These are phyloP conservation scores for Calameuta pallipes DNA, from an alignment of 2,888 invertebrate species.

Conservation along the genomic window DNA sequence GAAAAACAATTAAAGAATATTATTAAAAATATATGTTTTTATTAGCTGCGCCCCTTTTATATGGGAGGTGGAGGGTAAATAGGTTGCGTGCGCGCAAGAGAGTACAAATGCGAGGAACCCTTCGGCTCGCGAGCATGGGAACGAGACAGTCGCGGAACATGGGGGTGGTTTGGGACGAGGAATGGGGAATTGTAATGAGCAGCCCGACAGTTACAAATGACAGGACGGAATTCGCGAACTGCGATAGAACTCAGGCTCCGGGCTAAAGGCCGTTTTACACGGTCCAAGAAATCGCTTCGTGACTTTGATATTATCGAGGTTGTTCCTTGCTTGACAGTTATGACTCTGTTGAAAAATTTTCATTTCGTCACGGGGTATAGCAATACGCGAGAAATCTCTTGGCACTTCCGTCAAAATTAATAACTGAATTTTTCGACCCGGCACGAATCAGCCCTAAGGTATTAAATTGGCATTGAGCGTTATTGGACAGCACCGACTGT, in stretches of 20 bases:
- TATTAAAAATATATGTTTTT: constrained; percentile 49
- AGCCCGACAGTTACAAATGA: constrained; percentile 67
- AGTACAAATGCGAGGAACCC: constrained; percentile 23
- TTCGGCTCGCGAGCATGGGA: constrained; percentile 22
- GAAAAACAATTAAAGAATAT: constrained; percentile 38
- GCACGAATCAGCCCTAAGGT: background rate
- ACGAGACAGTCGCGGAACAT: constrained; percentile 34
- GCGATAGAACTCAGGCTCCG: constrained; percentile 61
- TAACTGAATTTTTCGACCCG: background rate
- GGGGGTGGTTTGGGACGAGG: constrained; percentile 52
- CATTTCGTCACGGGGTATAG: background rate
- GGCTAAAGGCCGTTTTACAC: constrained; percentile 61
- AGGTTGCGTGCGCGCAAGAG: constrained; percentile 40
- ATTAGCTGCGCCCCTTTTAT: constrained; percentile 34
- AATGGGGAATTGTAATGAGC: constrained; percentile 67
- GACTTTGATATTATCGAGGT: background rate
- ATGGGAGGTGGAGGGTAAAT: constrained; percentile 34
- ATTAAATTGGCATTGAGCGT: background rate
- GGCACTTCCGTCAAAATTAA: background rate
- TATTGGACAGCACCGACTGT: background rate
- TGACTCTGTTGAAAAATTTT: background rate
- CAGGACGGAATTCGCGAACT: constrained; percentile 67
- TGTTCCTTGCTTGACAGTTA: background rate
- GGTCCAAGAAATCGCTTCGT: constrained; percentile 27
- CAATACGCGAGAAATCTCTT: background rate